Conservation (phyloP, 2,797 vertebrate genomes). For the Silurus lanzhouensis region DNA sequence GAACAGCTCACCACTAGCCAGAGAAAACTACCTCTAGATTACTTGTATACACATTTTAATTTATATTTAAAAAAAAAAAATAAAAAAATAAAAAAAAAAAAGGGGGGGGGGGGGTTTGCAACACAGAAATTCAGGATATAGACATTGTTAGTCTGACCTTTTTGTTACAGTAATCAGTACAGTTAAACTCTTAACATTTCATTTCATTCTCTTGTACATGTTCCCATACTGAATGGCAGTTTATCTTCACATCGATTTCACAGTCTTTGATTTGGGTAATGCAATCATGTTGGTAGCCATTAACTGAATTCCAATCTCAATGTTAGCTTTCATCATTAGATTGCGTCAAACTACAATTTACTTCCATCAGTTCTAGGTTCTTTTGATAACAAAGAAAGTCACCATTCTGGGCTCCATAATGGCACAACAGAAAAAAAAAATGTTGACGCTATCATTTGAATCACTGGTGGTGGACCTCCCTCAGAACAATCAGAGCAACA, state of each 20-base stretch:
- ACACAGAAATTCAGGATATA: not conserved
- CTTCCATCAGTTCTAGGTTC: not conserved
- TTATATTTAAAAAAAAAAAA: too few species aligned
- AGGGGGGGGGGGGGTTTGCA: not conserved
- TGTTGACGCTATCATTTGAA: not conserved
- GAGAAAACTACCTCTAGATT: not conserved
- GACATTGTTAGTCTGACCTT: not conserved
- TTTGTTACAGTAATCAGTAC: not conserved
- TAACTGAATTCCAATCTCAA: not conserved
- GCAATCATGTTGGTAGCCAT: not conserved
- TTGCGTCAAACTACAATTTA: not conserved
- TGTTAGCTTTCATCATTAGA: not conserved
- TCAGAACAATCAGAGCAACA: not conserved
- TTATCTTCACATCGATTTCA: not conserved
- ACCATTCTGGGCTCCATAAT: not conserved
- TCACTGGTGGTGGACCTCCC: not conserved
- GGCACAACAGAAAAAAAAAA: conserved; percentile 1
- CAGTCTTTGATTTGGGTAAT: not conserved
- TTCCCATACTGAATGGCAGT: not conserved
- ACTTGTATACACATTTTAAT: too few species aligned
- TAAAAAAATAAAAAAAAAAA: too few species aligned
- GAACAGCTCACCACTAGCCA: not conserved
- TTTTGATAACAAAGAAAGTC: not conserved
- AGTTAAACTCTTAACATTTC: not conserved
- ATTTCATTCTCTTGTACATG: not conserved